phyloP scores from a whole-genome alignment of 2,113 vertebrate genomes.

The Atherinomorus stipes region DNA sequence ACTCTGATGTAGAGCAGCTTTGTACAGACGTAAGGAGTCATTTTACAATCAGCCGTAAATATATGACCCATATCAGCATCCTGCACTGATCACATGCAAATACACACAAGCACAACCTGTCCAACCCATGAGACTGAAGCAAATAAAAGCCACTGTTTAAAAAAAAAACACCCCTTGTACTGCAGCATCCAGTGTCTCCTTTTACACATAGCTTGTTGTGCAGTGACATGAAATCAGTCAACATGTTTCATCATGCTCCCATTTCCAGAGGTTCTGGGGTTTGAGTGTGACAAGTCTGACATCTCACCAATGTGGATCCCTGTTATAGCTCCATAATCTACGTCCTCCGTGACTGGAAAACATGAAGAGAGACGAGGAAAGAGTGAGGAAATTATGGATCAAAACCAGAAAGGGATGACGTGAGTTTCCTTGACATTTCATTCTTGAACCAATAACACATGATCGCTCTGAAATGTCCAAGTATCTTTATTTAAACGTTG shows the following conservation, averaged over 20 bases:
- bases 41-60: conserved; percentile 56
- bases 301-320: conserved; percentile 78
- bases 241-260: too few relatives aligned
- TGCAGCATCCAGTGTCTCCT: too few relatives aligned
- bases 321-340: conserved; percentile 69
- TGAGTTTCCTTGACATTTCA: background rate
- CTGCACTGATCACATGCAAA: conserved; percentile 37
- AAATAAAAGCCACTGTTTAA: conserved; percentile 57
- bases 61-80: conserved; percentile 38
- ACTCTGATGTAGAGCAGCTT: conserved; percentile 50
- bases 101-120: conserved; percentile 44
- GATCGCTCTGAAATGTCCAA: background rate
- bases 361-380: conserved; percentile 38
- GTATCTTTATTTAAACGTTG: conserved; percentile 24
- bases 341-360: conserved; percentile 70
- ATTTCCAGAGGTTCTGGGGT: background rate
- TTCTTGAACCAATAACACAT: background rate
- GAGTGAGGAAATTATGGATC: conserved; percentile 43
- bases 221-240: too few relatives aligned
- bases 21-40: conserved; percentile 23
- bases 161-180: too few relatives aligned
- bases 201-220: too few relatives aligned
- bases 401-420: conserved; percentile 19
- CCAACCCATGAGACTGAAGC: conserved; percentile 58
- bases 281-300: conserved; percentile 36